Percentiles rank a stretch among this genome's conserved stretches.
Evolutionary conservation across 2,888 invertebrate species (phyloP).

Genomic region (Volucella inflata): DNA sequence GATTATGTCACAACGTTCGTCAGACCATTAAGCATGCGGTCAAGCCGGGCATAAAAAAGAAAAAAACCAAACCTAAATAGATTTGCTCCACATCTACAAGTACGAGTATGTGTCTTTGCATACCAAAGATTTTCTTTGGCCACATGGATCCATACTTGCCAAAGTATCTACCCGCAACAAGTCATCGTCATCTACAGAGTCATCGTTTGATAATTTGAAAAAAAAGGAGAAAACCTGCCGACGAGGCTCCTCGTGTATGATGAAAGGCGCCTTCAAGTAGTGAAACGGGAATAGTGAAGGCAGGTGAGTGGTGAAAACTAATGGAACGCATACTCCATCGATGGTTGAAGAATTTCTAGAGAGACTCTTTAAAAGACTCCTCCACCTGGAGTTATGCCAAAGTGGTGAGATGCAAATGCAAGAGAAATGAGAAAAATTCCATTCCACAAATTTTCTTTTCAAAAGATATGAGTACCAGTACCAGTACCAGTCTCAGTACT

Average conservation of each 20-base stretch:
- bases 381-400: constrained; percentile 9
- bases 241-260: neutral
- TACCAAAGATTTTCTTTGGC: constrained; percentile 35
- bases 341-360: constrained; percentile 41
- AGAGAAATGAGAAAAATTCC: constrained; percentile 6
- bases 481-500: too few species aligned
- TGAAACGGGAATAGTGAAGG: constrained; percentile 25
- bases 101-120: constrained; percentile 5
- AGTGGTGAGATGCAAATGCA: neutral
- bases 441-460: neutral
- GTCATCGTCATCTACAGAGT: constrained; percentile 61
- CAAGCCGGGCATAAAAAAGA: constrained; percentile 49
- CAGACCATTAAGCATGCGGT: constrained; percentile 68
- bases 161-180: constrained; percentile 42
- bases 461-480: neutral
- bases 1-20: constrained; percentile 73
- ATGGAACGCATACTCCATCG: constrained; percentile 40
- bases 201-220: constrained; percentile 59
- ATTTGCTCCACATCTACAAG: constrained; percentile 42
- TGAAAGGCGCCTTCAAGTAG: neutral
- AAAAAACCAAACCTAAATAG: constrained; percentile 16
- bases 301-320: constrained; percentile 10
- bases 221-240: neutral
- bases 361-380: constrained; percentile 4
- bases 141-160: neutral